A percentile compares a stretch with the other conserved stretches of the same genome.
These are phyloP conservation scores for Ptilonorhynchus violaceus DNA, from an alignment of 2,113 vertebrate species.

Conservation along the genomic window DNA sequence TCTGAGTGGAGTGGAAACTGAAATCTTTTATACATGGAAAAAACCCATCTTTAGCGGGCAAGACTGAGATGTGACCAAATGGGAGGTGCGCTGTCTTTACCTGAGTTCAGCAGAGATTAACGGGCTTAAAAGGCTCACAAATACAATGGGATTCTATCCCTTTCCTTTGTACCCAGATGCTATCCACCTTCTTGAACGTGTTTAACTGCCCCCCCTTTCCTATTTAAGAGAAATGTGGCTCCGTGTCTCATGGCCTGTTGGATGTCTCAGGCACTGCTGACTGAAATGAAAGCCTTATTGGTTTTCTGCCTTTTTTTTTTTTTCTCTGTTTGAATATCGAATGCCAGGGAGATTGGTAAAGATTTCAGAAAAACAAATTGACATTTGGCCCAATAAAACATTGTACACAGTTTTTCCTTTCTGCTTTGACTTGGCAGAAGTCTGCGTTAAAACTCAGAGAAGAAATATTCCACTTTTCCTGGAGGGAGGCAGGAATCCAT, in stretches of 20 bases:
- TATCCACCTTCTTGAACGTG: neutral
- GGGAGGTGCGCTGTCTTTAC: neutral
- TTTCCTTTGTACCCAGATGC: neutral
- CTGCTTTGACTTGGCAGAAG: constrained; percentile 49
- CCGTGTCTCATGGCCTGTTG: neutral
- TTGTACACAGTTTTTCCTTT: constrained; percentile 48
- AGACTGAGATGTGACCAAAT: neutral
- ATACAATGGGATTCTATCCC: neutral
- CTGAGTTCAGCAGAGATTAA: neutral
- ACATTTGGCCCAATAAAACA: constrained; percentile 52
- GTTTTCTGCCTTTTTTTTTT: neutral
- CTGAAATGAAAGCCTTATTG: neutral
- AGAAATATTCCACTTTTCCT: constrained; percentile 52
- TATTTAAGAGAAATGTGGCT: neutral
- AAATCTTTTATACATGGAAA: neutral
- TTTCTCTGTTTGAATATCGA: neutral
- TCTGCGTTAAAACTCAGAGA: constrained; percentile 19
- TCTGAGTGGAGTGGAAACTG: neutral
- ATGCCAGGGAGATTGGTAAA: constrained; percentile 39
- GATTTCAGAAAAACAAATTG: constrained; percentile 53
- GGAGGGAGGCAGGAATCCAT: constrained; percentile 35
- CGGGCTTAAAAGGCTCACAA: neutral
- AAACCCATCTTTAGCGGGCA: neutral
- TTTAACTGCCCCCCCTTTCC: neutral
- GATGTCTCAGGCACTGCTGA: neutral